Conservation (phyloP, 2,797 vertebrate species). For the Semotilus atromaculatus region DNA sequence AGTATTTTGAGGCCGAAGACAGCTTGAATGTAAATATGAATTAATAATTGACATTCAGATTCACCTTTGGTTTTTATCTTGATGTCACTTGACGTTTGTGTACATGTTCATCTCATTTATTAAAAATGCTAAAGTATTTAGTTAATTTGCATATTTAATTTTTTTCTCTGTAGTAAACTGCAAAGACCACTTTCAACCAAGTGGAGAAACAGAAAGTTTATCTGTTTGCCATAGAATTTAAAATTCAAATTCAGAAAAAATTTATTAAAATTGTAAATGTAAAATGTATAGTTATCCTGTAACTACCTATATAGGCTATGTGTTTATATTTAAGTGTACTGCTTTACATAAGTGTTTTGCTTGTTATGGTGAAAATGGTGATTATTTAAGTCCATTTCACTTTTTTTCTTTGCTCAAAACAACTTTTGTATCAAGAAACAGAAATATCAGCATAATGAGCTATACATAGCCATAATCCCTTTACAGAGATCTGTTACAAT, state of each 20-base stretch:
- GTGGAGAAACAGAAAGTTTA: conserved; percentile 38
- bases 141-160: neutral
- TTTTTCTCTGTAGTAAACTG: conserved; percentile 12
- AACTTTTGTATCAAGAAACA: conserved; percentile 4
- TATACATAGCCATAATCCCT: conserved; percentile 12
- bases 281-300: conserved; percentile 35
- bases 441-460: conserved; percentile 11
- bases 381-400: conserved; percentile 26
- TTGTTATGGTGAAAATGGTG: neutral
- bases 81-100: conserved; percentile 21
- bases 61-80: conserved; percentile 35
- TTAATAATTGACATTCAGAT: conserved; percentile 44
- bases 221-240: conserved; percentile 13
- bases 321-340: conserved; percentile 43
- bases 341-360: neutral
- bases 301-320: conserved; percentile 48
- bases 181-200: conserved; percentile 48
- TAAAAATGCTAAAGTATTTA: conserved; percentile 12
- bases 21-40: conserved; percentile 80
- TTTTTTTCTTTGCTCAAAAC: conserved; percentile 14
- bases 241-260: neutral
- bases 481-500: conserved; percentile 2
- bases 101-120: conserved; percentile 43
- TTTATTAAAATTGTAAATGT: conserved; percentile 4
- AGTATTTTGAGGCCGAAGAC: conserved; percentile 72